phyloP scores from a whole-genome alignment of 2,113 vertebrate species.

The Xenus cinereus region DNA sequence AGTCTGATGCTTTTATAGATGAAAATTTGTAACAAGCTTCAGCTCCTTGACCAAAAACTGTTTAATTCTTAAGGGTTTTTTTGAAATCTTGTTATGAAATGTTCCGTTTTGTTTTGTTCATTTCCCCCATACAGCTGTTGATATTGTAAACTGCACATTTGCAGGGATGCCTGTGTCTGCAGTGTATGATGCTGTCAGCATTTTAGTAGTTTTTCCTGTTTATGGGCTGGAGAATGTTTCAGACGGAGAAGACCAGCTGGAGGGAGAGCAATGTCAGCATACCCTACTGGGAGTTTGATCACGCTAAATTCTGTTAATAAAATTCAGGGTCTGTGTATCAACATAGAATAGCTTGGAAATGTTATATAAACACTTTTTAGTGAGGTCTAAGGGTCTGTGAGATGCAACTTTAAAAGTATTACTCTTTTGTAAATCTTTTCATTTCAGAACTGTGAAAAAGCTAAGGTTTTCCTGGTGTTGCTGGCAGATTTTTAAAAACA shows the following conservation, averaged over 20 bases:
- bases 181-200: not conserved
- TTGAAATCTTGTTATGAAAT: constrained; percentile 1
- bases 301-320: constrained; percentile 31
- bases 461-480: not conserved
- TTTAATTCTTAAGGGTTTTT: not conserved
- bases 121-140: constrained; percentile 19
- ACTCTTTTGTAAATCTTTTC: not conserved
- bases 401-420: not conserved
- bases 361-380: constrained; percentile 2
- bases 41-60: not conserved
- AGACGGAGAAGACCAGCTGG: constrained; percentile 32
- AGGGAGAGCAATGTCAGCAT: constrained; percentile 32
- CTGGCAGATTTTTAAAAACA: constrained; percentile 10
- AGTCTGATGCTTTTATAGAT: not conserved
- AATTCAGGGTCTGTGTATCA: constrained; percentile 28
- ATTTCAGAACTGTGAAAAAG: not conserved
- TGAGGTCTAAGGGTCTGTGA: not conserved
- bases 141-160: constrained; percentile 18
- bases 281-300: constrained; percentile 19
- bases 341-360: constrained; percentile 24
- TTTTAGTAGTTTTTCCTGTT: constrained; percentile 43
- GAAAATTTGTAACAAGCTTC: not conserved
- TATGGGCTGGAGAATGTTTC: not conserved
- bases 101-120: not conserved
- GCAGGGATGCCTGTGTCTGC: not conserved